Conservation (phyloP, 2,113 vertebrate species). For the Pomatorhinus ruficollis region DNA sequence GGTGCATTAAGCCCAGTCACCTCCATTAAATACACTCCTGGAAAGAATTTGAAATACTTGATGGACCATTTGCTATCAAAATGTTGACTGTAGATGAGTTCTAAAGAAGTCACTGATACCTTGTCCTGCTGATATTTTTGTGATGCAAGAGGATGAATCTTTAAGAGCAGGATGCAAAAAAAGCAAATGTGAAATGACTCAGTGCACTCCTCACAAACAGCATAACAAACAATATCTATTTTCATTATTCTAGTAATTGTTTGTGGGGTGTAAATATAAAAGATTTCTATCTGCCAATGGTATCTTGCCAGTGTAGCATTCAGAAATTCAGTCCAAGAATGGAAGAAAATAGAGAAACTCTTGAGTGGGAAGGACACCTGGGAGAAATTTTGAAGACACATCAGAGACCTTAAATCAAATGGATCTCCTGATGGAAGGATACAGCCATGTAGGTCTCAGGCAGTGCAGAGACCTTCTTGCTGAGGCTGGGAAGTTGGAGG, state of each 20-base stretch:
- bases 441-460: neutral
- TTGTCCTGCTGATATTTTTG: neutral
- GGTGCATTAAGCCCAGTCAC: neutral
- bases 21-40: neutral
- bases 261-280: neutral
- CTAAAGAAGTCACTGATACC: neutral
- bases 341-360: neutral
- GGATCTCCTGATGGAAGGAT: neutral
- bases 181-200: neutral
- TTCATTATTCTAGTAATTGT: neutral
- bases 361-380: neutral
- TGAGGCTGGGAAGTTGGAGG: neutral
- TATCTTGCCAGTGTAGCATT: neutral
- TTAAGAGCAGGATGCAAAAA: neutral
- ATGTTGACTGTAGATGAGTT: neutral
- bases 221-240: neutral
- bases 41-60: neutral
- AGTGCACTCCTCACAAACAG: neutral
- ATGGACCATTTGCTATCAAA: neutral
- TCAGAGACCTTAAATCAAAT: neutral
- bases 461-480: neutral
- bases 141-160: neutral
- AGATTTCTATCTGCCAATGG: neutral
- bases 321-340: neutral
- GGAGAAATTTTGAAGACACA: neutral